Conservation (phyloP, 2,888 invertebrate species). For the Amphipoea lucens region DNA sequence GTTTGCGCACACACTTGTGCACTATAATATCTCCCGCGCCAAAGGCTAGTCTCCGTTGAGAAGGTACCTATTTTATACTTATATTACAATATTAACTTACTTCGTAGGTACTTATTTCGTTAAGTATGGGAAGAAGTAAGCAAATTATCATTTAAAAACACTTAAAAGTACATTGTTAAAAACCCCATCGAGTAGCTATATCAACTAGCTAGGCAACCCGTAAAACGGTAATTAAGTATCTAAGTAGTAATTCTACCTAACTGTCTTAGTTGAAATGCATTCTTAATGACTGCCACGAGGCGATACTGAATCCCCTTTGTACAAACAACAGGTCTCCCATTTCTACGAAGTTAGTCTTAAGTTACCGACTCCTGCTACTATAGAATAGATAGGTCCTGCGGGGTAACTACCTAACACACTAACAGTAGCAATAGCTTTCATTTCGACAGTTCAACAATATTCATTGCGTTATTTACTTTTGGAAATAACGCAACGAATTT, state of each 20-base stretch:
- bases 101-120: no score
- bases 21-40: no score
- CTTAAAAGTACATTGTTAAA: background rate
- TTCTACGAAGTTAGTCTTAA: background rate
- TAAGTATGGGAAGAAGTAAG: background rate
- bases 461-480: no score
- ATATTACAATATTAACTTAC: no score
- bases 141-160: background rate
- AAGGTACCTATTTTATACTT: no score
- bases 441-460: no score
- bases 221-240: background rate
- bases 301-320: background rate
- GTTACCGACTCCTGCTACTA: background rate
- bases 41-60: no score
- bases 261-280: constrained; percentile 5
- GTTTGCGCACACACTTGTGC: no score
- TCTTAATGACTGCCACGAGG: constrained; percentile 7
- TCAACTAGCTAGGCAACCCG: background rate
- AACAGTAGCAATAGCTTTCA: no score
- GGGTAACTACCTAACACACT: no score
- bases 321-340: background rate
- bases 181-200: background rate
- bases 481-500: no score
- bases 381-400: background rate
- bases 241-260: background rate